These are phyloP conservation scores for Cheilosia vulpina DNA, from an alignment of 2,888 invertebrate genomes.

Conservation along the genomic window DNA sequence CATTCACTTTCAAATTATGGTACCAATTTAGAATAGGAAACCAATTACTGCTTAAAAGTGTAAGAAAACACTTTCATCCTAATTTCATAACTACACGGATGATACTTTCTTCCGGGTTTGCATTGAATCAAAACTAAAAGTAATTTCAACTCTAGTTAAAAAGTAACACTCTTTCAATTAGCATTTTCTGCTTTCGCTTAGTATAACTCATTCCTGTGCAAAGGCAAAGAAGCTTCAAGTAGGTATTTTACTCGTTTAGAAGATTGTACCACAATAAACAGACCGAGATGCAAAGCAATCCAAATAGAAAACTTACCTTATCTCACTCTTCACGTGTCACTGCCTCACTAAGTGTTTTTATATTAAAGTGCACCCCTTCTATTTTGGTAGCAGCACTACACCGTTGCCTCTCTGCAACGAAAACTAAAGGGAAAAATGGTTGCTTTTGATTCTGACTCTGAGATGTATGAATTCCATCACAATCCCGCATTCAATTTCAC, in stretches of 20 bases:
- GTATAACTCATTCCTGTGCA: not conserved
- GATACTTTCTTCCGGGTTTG: not conserved
- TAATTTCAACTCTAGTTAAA: not conserved
- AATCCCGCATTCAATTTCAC: constrained; percentile 41
- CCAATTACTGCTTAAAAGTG: not conserved
- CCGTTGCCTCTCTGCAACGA: not conserved
- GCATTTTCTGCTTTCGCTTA: not conserved
- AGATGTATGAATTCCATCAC: constrained; percentile 29
- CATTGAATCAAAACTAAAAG: not conserved
- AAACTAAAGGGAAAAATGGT: constrained; percentile 18
- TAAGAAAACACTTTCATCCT: not conserved
- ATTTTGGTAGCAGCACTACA: constrained; percentile 2
- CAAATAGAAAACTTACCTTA: not conserved
- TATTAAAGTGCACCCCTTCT: constrained; percentile 2
- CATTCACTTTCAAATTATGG: no score
- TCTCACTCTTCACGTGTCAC: constrained; percentile 22
- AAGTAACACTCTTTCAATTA: constrained; percentile 18
- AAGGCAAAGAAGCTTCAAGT: not conserved
- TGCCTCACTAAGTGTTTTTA: constrained; percentile 16
- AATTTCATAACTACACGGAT: not conserved
- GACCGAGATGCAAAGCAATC: not conserved
- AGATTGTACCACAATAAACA: no score
- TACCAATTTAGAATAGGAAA: no score
- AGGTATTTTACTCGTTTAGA: no score
- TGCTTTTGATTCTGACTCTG: constrained; percentile 27